phyloP scores from a whole-genome alignment of 37 sponge, comb jelly and placozoan species.

The Eunapius fragilis region DNA sequence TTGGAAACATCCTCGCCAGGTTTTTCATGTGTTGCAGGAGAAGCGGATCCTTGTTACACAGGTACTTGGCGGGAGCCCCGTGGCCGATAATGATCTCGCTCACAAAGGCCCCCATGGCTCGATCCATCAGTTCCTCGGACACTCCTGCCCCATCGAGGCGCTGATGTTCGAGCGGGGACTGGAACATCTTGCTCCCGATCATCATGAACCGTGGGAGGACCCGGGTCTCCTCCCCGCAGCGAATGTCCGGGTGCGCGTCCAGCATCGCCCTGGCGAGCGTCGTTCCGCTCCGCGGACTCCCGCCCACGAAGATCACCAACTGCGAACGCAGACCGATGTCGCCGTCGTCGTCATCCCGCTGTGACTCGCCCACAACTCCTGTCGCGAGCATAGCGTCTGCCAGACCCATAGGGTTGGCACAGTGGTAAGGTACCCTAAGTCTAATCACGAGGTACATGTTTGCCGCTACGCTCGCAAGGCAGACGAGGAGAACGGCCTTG shows the following conservation, averaged over 20 bases:
- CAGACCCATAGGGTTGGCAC: too few relatives aligned
- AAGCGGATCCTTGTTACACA: slow-evolving; percentile 94
- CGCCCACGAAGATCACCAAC: slow-evolving; percentile 80
- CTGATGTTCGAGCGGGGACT: slow-evolving; percentile 41
- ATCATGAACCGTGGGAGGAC: slow-evolving; percentile 74
- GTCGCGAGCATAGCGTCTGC: background rate
- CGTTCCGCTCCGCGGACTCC: slow-evolving; percentile 89
- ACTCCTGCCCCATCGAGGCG: slow-evolving; percentile 75
- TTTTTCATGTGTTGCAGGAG: slow-evolving; percentile 61
- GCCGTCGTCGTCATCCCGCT: background rate
- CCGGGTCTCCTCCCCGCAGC: slow-evolving; percentile 92
- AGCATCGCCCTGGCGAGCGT: slow-evolving; percentile 86
- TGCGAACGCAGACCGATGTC: background rate
- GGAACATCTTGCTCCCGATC: slow-evolving; percentile 58
- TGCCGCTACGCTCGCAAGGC: too few relatives aligned
- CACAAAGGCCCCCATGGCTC: slow-evolving; percentile 60
- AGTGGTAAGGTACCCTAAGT: too few relatives aligned
- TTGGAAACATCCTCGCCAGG: slow-evolving; percentile 68
- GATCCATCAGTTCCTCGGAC: slow-evolving; percentile 40
- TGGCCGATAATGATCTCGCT: slow-evolving; percentile 66
- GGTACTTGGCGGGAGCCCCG: slow-evolving; percentile 53
- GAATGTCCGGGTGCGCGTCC: slow-evolving; percentile 91
- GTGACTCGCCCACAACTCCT: background rate
- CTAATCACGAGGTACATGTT: too few relatives aligned
- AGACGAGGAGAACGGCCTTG: too few relatives aligned